Conservation (phyloP, 2,888 invertebrate genomes). For the Osedax fenrisi region DNA sequence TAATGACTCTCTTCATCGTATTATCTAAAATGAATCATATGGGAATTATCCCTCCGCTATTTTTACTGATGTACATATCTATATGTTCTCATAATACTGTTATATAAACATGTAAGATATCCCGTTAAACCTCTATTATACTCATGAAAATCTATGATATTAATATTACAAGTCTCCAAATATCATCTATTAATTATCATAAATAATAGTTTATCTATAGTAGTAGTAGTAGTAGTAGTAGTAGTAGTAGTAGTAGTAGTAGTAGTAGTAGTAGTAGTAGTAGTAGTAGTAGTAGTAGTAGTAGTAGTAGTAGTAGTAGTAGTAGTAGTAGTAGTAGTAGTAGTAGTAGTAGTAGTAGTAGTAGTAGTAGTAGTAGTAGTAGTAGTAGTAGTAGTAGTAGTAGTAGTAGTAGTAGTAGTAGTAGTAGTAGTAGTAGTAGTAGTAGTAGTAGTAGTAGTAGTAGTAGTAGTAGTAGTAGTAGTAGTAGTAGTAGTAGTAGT, state of each 20-base stretch:
- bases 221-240: slow-evolving; percentile 9
- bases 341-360: slow-evolving; percentile 2
- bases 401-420: not conserved
- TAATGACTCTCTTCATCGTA: too few species aligned
- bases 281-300: slow-evolving; percentile 16
- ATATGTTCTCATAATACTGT: too few species aligned
- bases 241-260: slow-evolving; percentile 19
- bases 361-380: slow-evolving; percentile 17
- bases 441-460: slow-evolving; percentile 20
- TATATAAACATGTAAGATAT: too few species aligned
- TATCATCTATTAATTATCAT: too few species aligned
- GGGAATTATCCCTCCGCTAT: too few species aligned
- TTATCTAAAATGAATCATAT: too few species aligned
- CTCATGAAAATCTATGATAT: too few species aligned
- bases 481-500: slow-evolving; percentile 22
- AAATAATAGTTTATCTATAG: too few species aligned
- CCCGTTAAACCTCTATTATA: too few species aligned
- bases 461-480: slow-evolving; percentile 24
- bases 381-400: not conserved
- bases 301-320: slow-evolving; percentile 12
- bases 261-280: slow-evolving; percentile 13
- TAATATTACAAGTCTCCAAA: too few species aligned
- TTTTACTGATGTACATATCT: too few species aligned
- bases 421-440: slow-evolving; percentile 9
- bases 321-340: slow-evolving; percentile 18